Evolutionary conservation across 2,797 vertebrate species (phyloP).

Genomic region (Lagocephalus sceleratus): DNA sequence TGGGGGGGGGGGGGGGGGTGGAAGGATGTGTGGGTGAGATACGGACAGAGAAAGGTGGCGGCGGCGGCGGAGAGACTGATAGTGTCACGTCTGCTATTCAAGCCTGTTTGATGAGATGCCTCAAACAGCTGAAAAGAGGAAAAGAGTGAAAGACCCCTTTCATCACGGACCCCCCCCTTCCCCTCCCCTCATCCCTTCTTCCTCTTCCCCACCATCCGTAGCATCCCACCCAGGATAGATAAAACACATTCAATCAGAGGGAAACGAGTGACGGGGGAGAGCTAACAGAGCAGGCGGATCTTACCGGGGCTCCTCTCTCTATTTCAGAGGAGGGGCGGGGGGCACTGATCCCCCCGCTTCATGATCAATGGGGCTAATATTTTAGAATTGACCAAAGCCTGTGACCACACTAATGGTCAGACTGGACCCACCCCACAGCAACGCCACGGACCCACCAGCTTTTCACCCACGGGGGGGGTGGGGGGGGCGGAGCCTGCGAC

Average conservation of each 20-base stretch:
- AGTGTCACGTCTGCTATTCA: slow-evolving; percentile 67
- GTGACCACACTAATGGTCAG: no score
- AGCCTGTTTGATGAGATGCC: slow-evolving; percentile 59
- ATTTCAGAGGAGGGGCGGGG: slow-evolving; percentile 32
- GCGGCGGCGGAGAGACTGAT: slow-evolving; percentile 43
- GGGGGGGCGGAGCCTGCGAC: no score
- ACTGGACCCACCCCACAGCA: no score
- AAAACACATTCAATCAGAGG: slow-evolving; percentile 68
- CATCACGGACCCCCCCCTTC: slow-evolving; percentile 47
- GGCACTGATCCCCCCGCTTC: not conserved
- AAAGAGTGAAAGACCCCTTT: slow-evolving; percentile 64
- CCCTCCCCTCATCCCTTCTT: slow-evolving; percentile 7
- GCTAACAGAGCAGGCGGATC: slow-evolving; percentile 63
- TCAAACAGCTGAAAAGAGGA: slow-evolving; percentile 57
- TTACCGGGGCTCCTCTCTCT: slow-evolving; percentile 39
- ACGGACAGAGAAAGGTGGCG: slow-evolving; percentile 22
- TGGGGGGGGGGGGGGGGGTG: slow-evolving; percentile 19
- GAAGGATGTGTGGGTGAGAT: slow-evolving; percentile 48
- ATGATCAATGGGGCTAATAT: no score
- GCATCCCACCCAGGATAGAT: slow-evolving; percentile 39
- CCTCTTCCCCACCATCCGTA: slow-evolving; percentile 5
- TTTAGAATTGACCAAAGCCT: no score
- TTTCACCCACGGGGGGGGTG: no score
- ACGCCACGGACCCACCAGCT: no score
- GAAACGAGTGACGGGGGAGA: slow-evolving; percentile 28